Evolutionary conservation across 2,797 vertebrate genomes (phyloP).

Genomic region (Pitangus sulphuratus): DNA sequence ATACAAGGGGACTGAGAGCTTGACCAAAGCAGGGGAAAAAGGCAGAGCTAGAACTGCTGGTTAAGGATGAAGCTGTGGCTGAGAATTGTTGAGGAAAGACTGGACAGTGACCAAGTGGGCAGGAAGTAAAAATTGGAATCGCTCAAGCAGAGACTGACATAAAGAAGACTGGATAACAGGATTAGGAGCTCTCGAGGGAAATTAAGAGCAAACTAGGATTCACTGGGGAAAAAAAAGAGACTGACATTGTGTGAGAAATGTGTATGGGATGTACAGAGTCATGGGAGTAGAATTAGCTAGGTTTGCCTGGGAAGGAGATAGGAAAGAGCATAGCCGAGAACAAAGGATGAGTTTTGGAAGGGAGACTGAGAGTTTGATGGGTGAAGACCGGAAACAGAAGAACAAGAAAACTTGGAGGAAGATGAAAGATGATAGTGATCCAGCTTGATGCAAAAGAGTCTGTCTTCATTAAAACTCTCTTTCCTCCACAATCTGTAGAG

Average conservation of each 20-base stretch:
- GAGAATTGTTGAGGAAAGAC: constrained; percentile 3
- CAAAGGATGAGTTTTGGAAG: not conserved
- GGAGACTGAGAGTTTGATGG: not conserved
- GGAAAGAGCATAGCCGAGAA: constrained; percentile 5
- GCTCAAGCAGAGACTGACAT: not conserved
- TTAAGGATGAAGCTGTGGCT: not conserved
- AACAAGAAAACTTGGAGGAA: not conserved
- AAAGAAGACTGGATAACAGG: constrained; percentile 44
- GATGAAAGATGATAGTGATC: not conserved
- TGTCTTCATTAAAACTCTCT: not conserved
- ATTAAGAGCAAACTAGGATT: constrained; percentile 34
- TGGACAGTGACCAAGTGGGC: constrained; percentile 50
- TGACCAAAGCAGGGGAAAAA: not conserved
- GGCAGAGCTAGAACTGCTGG: not conserved
- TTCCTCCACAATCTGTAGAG: not conserved
- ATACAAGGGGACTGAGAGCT: not conserved
- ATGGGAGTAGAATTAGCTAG: constrained; percentile 49
- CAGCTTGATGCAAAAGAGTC: not conserved
- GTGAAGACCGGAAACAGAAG: not conserved
- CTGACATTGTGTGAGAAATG: constrained; percentile 46
- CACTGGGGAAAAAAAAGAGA: constrained; percentile 12
- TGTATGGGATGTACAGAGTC: constrained; percentile 28
- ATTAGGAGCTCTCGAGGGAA: constrained; percentile 51
- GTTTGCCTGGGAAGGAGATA: constrained; percentile 39
- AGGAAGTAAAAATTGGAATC: constrained; percentile 56